Conservation (phyloP, 2,888 invertebrate genomes). For the Eupithecia dodoneata region DNA sequence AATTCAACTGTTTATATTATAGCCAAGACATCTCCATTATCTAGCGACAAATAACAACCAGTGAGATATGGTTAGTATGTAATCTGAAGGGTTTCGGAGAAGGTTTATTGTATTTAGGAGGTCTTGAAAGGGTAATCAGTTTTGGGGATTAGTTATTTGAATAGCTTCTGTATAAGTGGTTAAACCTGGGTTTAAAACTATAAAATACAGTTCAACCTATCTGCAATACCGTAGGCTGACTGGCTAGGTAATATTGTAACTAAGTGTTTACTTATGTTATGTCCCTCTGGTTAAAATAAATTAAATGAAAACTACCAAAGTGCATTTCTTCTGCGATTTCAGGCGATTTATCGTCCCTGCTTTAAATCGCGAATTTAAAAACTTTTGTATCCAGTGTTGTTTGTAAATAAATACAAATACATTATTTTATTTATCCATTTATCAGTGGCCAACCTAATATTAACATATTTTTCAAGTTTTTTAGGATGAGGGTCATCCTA, state of each 20-base stretch:
- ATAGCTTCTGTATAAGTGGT: background rate
- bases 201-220: no score
- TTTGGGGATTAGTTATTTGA: background rate
- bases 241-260: no score
- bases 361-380: no score
- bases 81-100: background rate
- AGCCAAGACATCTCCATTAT: conserved; percentile 53
- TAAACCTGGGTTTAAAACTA: background rate
- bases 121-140: background rate
- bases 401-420: no score
- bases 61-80: background rate
- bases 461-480: no score
- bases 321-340: no score
- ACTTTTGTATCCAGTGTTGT: no score
- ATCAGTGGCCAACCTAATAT: background rate
- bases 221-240: background rate
- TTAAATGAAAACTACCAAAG: no score
- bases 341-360: no score
- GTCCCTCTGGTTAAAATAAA: no score
- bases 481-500: background rate
- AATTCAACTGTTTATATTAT: conserved; percentile 72
- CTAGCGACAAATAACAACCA: conserved; percentile 47
- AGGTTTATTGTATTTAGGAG: background rate
- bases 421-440: background rate
- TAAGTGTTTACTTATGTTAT: no score